Conservation (phyloP, 2,797 vertebrate genomes). For the Cheracebus regulus region DNA sequence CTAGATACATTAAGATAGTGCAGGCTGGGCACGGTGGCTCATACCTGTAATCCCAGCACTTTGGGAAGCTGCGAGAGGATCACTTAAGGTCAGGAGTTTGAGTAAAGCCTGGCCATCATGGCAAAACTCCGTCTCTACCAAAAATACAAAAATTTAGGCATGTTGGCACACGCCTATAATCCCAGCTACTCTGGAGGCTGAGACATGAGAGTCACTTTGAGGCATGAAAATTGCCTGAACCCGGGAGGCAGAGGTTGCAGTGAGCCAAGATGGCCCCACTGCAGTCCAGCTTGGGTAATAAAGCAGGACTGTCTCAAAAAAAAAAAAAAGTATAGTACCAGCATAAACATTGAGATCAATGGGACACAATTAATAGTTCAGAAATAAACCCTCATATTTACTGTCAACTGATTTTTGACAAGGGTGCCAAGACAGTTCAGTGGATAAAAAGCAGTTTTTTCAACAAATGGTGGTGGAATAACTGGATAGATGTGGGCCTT, state of each 20-base stretch:
- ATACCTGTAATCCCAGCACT: background rate
- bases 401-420: background rate
- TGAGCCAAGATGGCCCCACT: background rate
- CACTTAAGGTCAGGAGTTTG: background rate
- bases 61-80: background rate
- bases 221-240: background rate
- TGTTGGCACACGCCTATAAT: background rate
- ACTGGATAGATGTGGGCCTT: background rate
- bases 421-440: background rate
- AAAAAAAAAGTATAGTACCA: background rate
- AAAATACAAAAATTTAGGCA: background rate
- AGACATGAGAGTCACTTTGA: background rate
- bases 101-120: background rate
- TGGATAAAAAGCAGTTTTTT: background rate
- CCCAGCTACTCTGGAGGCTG: background rate
- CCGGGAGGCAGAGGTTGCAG: background rate
- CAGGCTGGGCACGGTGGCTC: background rate
- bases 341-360: background rate
- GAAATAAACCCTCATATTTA: constrained; percentile 9
- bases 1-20: background rate
- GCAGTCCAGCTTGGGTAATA: background rate
- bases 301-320: background rate
- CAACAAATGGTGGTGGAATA: background rate
- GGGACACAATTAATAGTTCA: background rate
- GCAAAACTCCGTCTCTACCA: background rate